phyloP scores from a whole-genome alignment of 2,888 invertebrate species.

The Amphipyra berbera region DNA sequence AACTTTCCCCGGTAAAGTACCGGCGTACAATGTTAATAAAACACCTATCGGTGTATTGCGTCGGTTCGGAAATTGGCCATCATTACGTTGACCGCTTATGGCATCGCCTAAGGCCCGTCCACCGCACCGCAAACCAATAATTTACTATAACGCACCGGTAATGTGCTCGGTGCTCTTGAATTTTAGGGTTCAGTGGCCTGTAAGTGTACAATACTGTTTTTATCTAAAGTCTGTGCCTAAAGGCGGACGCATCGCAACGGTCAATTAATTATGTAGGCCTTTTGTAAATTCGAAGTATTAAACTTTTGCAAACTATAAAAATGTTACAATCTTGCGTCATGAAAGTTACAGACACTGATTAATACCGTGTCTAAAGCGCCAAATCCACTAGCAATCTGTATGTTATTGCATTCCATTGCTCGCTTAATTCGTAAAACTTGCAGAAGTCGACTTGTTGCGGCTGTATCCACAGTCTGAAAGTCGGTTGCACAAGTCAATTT shows the following conservation, averaged over 20 bases:
- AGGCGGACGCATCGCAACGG: constrained; percentile 10
- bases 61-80: constrained; percentile 76
- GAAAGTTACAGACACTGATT: too few species aligned
- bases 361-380: too few species aligned
- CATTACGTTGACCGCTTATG: constrained; percentile 76
- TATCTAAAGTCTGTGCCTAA: constrained; percentile 40
- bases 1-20: constrained; percentile 55
- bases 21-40: constrained; percentile 58
- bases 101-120: constrained; percentile 64
- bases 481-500: too few species aligned
- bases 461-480: too few species aligned
- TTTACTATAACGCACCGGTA: constrained; percentile 75
- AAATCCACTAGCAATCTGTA: too few species aligned
- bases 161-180: constrained; percentile 70
- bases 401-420: too few species aligned
- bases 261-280: constrained; percentile 9
- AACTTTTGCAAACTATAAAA: background rate
- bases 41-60: constrained; percentile 63
- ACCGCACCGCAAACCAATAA: constrained; percentile 73
- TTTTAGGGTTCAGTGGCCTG: constrained; percentile 63
- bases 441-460: too few species aligned
- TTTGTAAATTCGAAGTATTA: constrained; percentile 8
- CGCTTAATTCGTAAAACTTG: too few species aligned
- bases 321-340: too few species aligned
- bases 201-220: constrained; percentile 58